These are phyloP conservation scores for Graphium colonna DNA, from an alignment of 2,888 invertebrate species.

Conservation along the genomic window DNA sequence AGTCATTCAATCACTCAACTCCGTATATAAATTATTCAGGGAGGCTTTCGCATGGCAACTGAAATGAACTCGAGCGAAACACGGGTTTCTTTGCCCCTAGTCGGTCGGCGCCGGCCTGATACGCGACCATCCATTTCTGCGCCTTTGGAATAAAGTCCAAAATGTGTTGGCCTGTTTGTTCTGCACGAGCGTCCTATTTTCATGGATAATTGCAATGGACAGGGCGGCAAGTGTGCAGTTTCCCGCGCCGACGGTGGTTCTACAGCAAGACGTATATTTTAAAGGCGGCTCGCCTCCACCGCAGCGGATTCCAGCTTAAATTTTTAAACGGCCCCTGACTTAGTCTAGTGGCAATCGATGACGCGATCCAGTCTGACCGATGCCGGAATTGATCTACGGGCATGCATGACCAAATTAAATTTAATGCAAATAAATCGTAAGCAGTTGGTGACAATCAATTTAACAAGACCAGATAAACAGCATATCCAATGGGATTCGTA, in stretches of 20 bases:
- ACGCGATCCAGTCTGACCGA: too few species aligned
- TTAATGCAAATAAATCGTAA: too few species aligned
- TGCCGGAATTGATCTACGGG: too few species aligned
- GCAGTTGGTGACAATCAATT: too few species aligned
- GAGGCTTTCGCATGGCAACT: conserved; percentile 40
- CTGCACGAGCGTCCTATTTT: conserved; percentile 25
- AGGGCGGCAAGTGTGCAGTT: conserved; percentile 33
- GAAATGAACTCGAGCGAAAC: conserved; percentile 31
- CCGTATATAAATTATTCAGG: conserved; percentile 41
- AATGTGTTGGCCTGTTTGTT: background rate
- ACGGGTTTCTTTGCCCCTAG: conserved; percentile 31
- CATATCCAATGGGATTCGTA: too few species aligned
- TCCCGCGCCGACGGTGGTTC: conserved; percentile 31
- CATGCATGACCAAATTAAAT: too few species aligned
- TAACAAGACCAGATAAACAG: too few species aligned
- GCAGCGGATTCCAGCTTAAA: conserved; percentile 34
- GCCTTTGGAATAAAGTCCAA: background rate
- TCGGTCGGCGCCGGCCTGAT: background rate
- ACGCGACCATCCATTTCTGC: background rate
- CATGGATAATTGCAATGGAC: conserved; percentile 37
- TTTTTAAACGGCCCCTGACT: conserved; percentile 30
- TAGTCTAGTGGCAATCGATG: background rate
- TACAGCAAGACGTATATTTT: conserved; percentile 20
- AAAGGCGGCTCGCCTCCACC: conserved; percentile 6
- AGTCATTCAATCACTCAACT: conserved; percentile 26